These are phyloP conservation scores for Balaeniceps rex DNA, from an alignment of 2,113 vertebrate species.

Conservation along the genomic window DNA sequence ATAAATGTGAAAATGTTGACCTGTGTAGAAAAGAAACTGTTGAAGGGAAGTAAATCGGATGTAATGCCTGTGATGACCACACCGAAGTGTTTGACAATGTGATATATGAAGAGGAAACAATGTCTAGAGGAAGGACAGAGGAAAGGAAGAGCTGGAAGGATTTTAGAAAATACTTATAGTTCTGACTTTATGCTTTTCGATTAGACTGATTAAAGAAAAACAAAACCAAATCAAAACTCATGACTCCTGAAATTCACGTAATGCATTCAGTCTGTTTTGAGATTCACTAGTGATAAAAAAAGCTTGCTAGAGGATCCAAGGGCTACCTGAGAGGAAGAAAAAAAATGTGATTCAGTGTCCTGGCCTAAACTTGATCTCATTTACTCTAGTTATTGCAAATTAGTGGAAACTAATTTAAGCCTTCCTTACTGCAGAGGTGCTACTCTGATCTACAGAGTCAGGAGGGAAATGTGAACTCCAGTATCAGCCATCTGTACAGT, in stretches of 20 bases:
- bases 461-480: background rate
- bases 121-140: background rate
- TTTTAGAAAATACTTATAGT: background rate
- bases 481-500: background rate
- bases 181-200: background rate
- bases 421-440: background rate
- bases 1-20: background rate
- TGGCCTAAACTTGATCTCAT: background rate
- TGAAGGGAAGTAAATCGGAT: background rate
- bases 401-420: background rate
- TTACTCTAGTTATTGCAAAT: background rate
- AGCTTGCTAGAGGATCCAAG: background rate
- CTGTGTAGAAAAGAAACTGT: background rate
- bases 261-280: background rate
- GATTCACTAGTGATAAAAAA: background rate
- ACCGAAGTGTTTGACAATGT: background rate
- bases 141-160: background rate
- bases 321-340: background rate
- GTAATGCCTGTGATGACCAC: background rate
- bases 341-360: background rate
- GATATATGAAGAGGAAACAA: background rate
- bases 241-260: background rate
- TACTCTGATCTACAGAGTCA: background rate
- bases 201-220: background rate
- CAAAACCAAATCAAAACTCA: background rate